Evolutionary conservation across 2,797 vertebrate species (phyloP).

Genomic region (Spinus pinus): DNA sequence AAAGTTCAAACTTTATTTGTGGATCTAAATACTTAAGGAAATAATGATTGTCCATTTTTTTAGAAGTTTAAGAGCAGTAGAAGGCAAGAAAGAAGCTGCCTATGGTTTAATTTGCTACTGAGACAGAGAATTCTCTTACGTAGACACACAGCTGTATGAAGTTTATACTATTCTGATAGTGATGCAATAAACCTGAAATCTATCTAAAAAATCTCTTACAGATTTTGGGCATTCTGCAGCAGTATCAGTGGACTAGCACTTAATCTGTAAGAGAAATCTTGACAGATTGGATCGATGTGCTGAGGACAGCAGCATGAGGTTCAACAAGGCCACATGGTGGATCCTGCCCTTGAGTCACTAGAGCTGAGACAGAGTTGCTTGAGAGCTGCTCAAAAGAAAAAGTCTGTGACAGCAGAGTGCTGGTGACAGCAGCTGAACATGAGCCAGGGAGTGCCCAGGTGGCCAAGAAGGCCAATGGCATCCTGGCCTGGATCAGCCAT

Average conservation of each 20-base stretch:
- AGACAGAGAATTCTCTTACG: not conserved
- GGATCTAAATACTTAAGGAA: too few species aligned
- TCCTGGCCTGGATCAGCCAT: not conserved
- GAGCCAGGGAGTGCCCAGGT: not conserved
- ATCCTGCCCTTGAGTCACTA: not conserved
- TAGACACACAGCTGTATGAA: not conserved
- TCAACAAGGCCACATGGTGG: not conserved
- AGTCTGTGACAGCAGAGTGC: not conserved
- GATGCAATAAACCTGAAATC: not conserved
- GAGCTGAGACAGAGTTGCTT: not conserved
- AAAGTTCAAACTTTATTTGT: not conserved
- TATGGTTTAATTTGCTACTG: not conserved
- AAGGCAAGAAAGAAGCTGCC: not conserved
- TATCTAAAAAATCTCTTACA: not conserved
- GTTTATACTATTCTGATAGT: not conserved
- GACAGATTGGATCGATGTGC: fast-evolving
- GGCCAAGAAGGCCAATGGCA: not conserved
- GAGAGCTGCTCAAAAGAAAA: not conserved
- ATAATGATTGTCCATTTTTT: not conserved
- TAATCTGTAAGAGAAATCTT: not conserved
- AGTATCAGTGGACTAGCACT: not conserved
- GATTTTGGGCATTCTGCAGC: not conserved
- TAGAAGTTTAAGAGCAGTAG: not conserved
- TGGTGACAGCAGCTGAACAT: not conserved
- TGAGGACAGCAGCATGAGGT: not conserved